Percentiles rank a stretch among this genome's conserved stretches.
Conservation (phyloP, 2,888 invertebrate genomes). For the Lapara coniferarum region DNA sequence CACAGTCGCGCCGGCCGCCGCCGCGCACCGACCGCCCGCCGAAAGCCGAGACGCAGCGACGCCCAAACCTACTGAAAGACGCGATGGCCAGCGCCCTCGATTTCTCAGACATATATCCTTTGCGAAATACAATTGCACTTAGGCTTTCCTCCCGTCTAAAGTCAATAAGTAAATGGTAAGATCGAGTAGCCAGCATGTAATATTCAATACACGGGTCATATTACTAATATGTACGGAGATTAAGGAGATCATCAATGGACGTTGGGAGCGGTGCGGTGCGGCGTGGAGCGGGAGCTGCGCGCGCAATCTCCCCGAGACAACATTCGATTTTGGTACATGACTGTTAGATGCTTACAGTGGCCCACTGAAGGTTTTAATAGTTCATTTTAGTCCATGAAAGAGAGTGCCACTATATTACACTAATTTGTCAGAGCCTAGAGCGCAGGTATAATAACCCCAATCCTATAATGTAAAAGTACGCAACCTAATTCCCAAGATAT, state of each 20-base stretch:
- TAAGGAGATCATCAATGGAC: conserved; percentile 81
- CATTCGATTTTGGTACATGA: conserved; percentile 85
- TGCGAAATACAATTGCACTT: neutral
- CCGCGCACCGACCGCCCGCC: conserved; percentile 71
- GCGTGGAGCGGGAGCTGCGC: conserved; percentile 71
- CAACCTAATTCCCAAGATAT: neutral
- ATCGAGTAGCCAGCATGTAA: conserved; percentile 7
- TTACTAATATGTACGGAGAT: conserved; percentile 71
- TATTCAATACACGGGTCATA: conserved; percentile 34
- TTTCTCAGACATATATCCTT: conserved; percentile 43
- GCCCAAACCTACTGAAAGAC: conserved; percentile 76
- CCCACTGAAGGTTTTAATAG: conserved; percentile 79
- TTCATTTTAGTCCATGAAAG: conserved; percentile 73
- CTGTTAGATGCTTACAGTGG: conserved; percentile 81
- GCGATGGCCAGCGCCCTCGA: conserved; percentile 71
- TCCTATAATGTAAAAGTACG: neutral
- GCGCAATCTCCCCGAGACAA: conserved; percentile 77
- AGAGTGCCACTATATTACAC: conserved; percentile 56
- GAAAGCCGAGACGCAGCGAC: conserved; percentile 81
- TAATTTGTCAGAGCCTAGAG: conserved; percentile 35
- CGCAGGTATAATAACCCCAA: too few relatives aligned
- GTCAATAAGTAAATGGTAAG: conserved; percentile 31
- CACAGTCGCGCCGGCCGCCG: conserved; percentile 69
- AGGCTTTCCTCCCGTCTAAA: conserved; percentile 32
- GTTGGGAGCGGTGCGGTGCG: conserved; percentile 72